These are phyloP conservation scores for Anodontia alba DNA, from an alignment of 2,888 invertebrate genomes.

Conservation along the genomic window DNA sequence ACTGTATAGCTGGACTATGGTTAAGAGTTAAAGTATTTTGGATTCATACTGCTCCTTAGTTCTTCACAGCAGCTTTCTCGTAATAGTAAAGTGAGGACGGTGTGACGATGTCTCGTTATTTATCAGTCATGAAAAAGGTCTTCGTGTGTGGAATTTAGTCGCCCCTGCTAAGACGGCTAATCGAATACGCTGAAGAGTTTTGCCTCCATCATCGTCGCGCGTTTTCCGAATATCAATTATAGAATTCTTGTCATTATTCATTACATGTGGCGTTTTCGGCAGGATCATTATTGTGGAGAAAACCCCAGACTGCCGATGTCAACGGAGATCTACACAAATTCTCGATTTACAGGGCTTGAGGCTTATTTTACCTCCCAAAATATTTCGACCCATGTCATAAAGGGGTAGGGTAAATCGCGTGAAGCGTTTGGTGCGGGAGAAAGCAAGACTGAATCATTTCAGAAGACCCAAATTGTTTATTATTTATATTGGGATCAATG, in stretches of 20 bases:
- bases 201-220: not conserved
- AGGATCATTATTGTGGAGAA: not conserved
- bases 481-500: slow-evolving; percentile 8
- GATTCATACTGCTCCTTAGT: too few species aligned
- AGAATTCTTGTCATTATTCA: not conserved
- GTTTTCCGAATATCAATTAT: not conserved
- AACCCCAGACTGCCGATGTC: not conserved
- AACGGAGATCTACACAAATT: slow-evolving; percentile 3
- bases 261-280: slow-evolving; percentile 25
- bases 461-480: not conserved
- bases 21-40: too few species aligned
- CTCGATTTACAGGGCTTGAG: not conserved
- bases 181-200: not conserved
- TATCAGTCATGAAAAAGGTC: too few species aligned
- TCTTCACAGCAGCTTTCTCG: too few species aligned
- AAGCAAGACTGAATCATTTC: not conserved
- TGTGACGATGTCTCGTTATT: too few species aligned
- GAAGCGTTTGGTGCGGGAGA: not conserved
- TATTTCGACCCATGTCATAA: slow-evolving; percentile 2
- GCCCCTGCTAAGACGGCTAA: not conserved
- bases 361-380: not conserved
- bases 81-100: too few species aligned
- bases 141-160: too few species aligned
- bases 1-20: too few species aligned
- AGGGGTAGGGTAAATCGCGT: not conserved